Conservation (phyloP, 2,797 vertebrate genomes). For the Odontamblyopus lacepedii region DNA sequence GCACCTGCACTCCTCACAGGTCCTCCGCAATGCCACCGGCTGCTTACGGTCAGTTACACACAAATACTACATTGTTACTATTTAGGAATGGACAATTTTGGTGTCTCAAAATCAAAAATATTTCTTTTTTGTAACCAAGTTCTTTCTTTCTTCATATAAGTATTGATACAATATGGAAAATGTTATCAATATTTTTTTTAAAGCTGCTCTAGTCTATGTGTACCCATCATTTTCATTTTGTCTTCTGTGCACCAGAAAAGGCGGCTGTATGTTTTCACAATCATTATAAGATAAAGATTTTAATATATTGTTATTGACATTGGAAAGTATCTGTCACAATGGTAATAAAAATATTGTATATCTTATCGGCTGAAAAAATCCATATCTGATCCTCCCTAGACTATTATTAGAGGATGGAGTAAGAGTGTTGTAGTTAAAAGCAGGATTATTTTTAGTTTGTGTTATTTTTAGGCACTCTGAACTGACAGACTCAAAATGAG, state of each 20-base stretch:
- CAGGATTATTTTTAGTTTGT: constrained; percentile 32
- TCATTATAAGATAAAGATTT: no score
- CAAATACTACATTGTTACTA: neutral
- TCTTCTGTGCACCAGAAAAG: neutral
- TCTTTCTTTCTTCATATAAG: no score
- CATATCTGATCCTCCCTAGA: no score
- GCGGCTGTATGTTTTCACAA: neutral
- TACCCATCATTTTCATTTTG: neutral
- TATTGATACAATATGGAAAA: no score
- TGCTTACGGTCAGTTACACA: constrained; percentile 85
- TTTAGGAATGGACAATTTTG: neutral
- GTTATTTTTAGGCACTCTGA: constrained; percentile 45
- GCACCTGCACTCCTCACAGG: constrained; percentile 96
- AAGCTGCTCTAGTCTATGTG: neutral
- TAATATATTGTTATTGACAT: no score
- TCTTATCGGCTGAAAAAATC: no score
- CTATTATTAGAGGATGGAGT: neutral
- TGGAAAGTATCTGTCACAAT: no score
- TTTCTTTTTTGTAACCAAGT: neutral
- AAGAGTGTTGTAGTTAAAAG: constrained; percentile 21
- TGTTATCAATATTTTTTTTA: no score
- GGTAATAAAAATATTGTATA: no score
- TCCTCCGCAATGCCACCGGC: constrained; percentile 97
- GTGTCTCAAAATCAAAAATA: neutral
- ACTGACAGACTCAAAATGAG: constrained; percentile 45